phyloP scores from a whole-genome alignment of 2,888 invertebrate genomes.

The Acanthosepion pharaonis region DNA sequence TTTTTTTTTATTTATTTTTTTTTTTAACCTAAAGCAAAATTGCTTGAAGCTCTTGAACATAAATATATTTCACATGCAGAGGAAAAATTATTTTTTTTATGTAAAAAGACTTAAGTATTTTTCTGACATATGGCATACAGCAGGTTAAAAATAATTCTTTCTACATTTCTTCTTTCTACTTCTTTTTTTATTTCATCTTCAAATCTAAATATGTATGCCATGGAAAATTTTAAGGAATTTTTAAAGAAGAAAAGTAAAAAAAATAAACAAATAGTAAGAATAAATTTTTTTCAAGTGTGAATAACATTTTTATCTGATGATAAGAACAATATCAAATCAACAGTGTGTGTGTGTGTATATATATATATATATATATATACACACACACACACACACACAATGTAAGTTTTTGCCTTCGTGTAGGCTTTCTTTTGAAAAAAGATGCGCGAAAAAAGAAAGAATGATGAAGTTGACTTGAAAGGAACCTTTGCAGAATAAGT shows the following conservation, averaged over 20 bases:
- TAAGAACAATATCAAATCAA: slow-evolving; percentile 14
- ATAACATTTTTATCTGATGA: neutral
- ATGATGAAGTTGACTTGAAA: no score
- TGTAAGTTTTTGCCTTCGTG: no score
- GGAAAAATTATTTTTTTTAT: neutral
- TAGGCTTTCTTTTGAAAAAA: no score
- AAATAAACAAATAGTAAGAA: neutral
- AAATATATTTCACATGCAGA: neutral
- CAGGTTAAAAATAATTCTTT: slow-evolving; percentile 6
- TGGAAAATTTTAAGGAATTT: neutral
- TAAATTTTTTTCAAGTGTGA: neutral
- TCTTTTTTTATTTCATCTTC: neutral
- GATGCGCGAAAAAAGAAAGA: no score
- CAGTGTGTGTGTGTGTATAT: neutral
- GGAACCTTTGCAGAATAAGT: no score
- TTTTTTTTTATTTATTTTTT: neutral
- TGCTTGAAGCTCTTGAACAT: slow-evolving; percentile 33
- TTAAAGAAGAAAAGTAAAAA: neutral
- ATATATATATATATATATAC: no score
- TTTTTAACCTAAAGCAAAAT: slow-evolving; percentile 16
- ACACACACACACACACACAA: no score
- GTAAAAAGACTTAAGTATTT: neutral
- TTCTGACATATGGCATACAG: slow-evolving; percentile 33
- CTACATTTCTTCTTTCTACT: neutral
- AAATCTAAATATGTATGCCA: slow-evolving; percentile 10